Conservation (phyloP, 2,797 vertebrate genomes). For the Trichosurus vulpecula region DNA sequence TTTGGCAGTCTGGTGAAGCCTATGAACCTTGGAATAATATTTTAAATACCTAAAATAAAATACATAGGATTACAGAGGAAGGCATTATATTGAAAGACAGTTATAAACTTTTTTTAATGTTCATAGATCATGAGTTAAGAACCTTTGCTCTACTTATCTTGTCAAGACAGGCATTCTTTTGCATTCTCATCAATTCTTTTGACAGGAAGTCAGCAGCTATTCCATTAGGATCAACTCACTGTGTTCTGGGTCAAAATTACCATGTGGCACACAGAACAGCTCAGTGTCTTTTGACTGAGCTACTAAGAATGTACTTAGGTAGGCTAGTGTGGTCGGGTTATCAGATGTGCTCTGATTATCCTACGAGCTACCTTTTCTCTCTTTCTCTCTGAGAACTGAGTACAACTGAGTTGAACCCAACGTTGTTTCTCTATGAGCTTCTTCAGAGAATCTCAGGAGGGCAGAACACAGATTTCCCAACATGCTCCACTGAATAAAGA, state of each 20-base stretch:
- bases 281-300: constrained; percentile 44
- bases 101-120: not conserved
- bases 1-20: not conserved
- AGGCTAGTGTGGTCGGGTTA: not conserved
- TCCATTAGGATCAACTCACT: constrained; percentile 54
- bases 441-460: not conserved
- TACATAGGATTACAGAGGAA: not conserved
- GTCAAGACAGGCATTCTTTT: constrained; percentile 35
- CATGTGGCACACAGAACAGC: constrained; percentile 45
- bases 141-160: constrained; percentile 51
- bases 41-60: not conserved
- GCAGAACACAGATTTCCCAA: constrained; percentile 17
- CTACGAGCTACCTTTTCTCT: not conserved
- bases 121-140: not conserved
- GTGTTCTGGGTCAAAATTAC: constrained; percentile 70
- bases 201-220: constrained; percentile 67
- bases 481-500: constrained; percentile 3
- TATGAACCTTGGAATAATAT: not conserved
- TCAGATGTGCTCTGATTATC: not conserved
- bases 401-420: not conserved
- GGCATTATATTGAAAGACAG: not conserved
- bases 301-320: not conserved
- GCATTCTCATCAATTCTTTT: constrained; percentile 61
- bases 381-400: not conserved
- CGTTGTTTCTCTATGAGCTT: not conserved